Evolutionary conservation across 92 coral and sea anemone species (phyloP).

Genomic region (Chrysogorgia sp.): DNA sequence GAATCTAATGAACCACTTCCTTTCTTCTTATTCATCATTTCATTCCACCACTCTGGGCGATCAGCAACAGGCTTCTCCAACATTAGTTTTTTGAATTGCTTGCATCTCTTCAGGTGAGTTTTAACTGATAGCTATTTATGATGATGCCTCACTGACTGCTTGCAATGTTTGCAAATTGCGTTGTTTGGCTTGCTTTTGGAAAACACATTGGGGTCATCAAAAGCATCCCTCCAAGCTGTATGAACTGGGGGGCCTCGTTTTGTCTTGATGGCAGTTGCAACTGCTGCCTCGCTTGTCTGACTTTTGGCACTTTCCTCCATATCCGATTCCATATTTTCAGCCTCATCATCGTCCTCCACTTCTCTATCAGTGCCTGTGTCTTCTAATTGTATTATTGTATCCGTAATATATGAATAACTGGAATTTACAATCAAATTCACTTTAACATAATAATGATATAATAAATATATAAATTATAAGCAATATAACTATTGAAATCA

Average conservation of each 20-base stretch:
- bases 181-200: constrained; percentile 27
- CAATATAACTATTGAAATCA: constrained; percentile 5
- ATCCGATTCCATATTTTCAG: constrained; percentile 15
- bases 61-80: constrained; percentile 4
- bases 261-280: not conserved
- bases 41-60: constrained; percentile 29
- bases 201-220: constrained; percentile 18
- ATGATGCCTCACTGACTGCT: constrained; percentile 25
- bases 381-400: constrained; percentile 5
- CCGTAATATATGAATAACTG: constrained; percentile 15
- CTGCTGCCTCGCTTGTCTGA: constrained; percentile 6
- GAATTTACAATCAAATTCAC: constrained; percentile 18
- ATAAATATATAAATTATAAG: not conserved
- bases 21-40: constrained; percentile 22
- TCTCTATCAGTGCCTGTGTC: constrained; percentile 16
- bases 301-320: constrained; percentile 19
- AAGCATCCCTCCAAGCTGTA: constrained; percentile 23
- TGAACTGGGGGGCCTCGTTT: constrained; percentile 29
- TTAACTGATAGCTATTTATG: constrained; percentile 19
- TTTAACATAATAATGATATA: no score
- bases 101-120: constrained; percentile 36
- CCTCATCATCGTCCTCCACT: constrained; percentile 5
- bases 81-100: constrained; percentile 20
- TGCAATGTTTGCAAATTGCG: constrained; percentile 33
- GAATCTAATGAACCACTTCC: constrained; percentile 11